Conservation (phyloP, 1,140 invertebrate species). For the Procambarus virginalis region DNA sequence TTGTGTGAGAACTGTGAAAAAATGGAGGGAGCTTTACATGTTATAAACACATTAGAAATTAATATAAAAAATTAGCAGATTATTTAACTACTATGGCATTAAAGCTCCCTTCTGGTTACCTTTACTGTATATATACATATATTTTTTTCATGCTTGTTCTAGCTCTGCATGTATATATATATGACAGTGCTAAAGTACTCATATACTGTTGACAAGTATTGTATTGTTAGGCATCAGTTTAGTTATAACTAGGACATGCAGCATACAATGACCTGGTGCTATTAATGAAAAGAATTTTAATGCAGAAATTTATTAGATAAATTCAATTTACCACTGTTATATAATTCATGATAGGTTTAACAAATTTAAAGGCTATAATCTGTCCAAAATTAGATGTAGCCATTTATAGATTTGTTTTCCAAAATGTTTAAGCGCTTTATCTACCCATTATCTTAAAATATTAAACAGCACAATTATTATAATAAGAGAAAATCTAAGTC, state of each 20-base stretch:
- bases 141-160: conserved; percentile 25
- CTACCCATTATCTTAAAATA: neutral
- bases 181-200: conserved; percentile 28
- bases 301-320: neutral
- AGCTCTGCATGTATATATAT: neutral
- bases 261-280: conserved; percentile 51
- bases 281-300: conserved; percentile 10
- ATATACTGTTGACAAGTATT: conserved; percentile 26
- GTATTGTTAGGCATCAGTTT: conserved; percentile 6
- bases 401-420: neutral
- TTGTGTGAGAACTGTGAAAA: neutral
- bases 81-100: neutral
- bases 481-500: conserved; percentile 8
- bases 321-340: conserved; percentile 19
- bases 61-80: neutral
- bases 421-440: neutral
- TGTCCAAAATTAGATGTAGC: conserved; percentile 9
- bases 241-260: conserved; percentile 20
- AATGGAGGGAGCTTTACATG: conserved; percentile 6
- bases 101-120: conserved; percentile 3
- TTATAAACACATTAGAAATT: neutral
- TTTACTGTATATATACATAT: conserved; percentile 31
- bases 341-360: conserved; percentile 18
- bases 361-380: neutral
- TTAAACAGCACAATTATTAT: neutral